Conservation (phyloP, 2,113 vertebrate genomes). For the Solea solea region DNA sequence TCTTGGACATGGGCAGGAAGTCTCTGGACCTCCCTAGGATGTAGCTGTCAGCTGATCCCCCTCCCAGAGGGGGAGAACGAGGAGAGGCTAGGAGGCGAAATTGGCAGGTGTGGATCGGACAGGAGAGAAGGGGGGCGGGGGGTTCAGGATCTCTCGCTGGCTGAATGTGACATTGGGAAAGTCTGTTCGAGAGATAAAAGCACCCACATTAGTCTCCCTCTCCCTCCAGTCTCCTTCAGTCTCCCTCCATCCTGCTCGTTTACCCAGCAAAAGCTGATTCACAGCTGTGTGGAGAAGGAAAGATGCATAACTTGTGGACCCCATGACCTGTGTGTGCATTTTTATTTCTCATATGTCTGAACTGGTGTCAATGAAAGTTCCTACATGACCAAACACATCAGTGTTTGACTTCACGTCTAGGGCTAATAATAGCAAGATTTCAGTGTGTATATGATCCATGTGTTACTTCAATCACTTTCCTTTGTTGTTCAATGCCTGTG, state of each 20-base stretch:
- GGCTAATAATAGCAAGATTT: slow-evolving; percentile 12
- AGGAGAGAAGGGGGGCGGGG: slow-evolving; percentile 5
- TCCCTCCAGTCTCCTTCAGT: slow-evolving; percentile 3
- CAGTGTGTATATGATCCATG: background rate
- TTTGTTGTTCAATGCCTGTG: slow-evolving; percentile 19
- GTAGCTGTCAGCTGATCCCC: slow-evolving; percentile 79
- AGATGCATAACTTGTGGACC: slow-evolving; percentile 7
- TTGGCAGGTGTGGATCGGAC: slow-evolving; percentile 70
- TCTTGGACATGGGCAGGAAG: slow-evolving; percentile 72
- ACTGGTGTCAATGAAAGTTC: background rate
- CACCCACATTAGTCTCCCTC: background rate
- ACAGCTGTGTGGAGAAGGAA: slow-evolving; percentile 52
- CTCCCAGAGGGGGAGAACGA: slow-evolving; percentile 53
- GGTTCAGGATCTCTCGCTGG: slow-evolving; percentile 11
- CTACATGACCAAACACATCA: slow-evolving; percentile 7
- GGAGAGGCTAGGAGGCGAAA: slow-evolving; percentile 45
- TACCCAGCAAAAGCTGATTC: slow-evolving; percentile 33
- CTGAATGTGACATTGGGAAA: slow-evolving; percentile 57
- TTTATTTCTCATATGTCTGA: slow-evolving; percentile 11
- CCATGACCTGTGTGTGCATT: slow-evolving; percentile 4
- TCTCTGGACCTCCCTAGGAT: slow-evolving; percentile 75
- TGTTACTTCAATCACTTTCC: slow-evolving; percentile 40
- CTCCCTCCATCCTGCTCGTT: slow-evolving; percentile 15
- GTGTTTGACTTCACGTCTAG: background rate
- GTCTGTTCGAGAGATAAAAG: slow-evolving; percentile 70